Evolutionary conservation across 1,140 invertebrate species (phyloP).

Genomic region (Charaxes varanes): DNA sequence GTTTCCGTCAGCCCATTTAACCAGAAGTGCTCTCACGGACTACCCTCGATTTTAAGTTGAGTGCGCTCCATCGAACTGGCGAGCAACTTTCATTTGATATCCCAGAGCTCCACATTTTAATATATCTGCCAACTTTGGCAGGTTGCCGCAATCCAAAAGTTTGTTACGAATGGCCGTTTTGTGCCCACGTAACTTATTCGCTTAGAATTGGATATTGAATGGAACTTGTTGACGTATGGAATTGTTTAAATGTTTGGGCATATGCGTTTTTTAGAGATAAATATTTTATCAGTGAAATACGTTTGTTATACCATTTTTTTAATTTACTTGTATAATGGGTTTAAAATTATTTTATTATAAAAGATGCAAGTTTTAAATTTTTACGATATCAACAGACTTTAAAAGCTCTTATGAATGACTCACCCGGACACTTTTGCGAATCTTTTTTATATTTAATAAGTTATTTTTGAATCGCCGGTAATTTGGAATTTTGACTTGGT

Average conservation of each 20-base stretch:
- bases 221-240: not conserved
- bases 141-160: constrained; percentile 22
- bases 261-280: too few species aligned
- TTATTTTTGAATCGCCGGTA: too few species aligned
- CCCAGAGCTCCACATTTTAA: constrained; percentile 24
- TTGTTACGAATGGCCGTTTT: constrained; percentile 16
- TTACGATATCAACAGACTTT: too few species aligned
- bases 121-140: constrained; percentile 26
- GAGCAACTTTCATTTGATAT: constrained; percentile 30
- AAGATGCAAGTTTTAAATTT: too few species aligned
- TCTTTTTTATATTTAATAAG: too few species aligned
- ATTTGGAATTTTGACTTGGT: too few species aligned
- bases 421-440: too few species aligned
- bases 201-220: not conserved
- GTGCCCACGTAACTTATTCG: constrained; percentile 16
- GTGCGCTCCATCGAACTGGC: constrained; percentile 33
- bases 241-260: not conserved
- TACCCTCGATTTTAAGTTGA: constrained; percentile 46
- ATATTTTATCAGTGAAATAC: too few species aligned
- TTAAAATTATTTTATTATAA: too few species aligned
- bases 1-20: constrained; percentile 49
- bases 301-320: too few species aligned
- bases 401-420: too few species aligned
- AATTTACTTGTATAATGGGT: too few species aligned
- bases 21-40: constrained; percentile 39